phyloP scores from a whole-genome alignment of 2,113 vertebrate genomes.

The Paradisaea rubra region DNA sequence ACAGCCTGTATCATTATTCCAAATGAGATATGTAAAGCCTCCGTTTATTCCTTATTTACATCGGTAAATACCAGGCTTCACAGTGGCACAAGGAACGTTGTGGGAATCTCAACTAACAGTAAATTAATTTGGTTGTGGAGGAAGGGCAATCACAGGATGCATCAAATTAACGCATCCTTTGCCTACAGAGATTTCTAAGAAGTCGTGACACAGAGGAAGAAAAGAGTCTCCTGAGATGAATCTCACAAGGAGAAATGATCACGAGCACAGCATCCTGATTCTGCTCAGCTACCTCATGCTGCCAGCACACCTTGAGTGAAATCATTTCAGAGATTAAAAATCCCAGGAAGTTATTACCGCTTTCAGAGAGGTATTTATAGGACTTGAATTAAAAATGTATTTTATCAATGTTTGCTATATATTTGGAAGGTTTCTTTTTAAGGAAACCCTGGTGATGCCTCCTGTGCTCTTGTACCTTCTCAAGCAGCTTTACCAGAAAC shows the following conservation, averaged over 20 bases:
- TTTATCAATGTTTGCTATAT: neutral
- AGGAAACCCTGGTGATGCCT: neutral
- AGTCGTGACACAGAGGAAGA: conserved; percentile 33
- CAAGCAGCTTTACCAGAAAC: neutral
- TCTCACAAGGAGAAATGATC: neutral
- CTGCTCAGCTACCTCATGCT: neutral
- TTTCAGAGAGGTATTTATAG: neutral
- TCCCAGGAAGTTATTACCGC: neutral
- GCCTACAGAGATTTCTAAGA: conserved; percentile 28
- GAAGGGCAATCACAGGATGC: conserved; percentile 14
- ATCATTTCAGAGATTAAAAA: neutral
- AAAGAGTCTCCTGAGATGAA: neutral
- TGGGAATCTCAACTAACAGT: conserved; percentile 21
- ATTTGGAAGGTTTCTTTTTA: neutral
- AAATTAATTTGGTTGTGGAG: neutral
- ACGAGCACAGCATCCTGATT: neutral
- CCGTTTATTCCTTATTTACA: conserved; percentile 13
- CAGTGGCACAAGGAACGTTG: neutral
- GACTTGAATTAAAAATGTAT: neutral
- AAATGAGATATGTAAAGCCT: conserved; percentile 9
- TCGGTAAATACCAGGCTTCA: neutral
- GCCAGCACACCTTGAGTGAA: neutral
- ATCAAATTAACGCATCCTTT: conserved; percentile 21
- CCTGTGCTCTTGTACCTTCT: neutral
- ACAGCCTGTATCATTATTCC: conserved; percentile 2